Conservation (phyloP, 2,797 vertebrate species). For the Etheostoma nigrum region DNA sequence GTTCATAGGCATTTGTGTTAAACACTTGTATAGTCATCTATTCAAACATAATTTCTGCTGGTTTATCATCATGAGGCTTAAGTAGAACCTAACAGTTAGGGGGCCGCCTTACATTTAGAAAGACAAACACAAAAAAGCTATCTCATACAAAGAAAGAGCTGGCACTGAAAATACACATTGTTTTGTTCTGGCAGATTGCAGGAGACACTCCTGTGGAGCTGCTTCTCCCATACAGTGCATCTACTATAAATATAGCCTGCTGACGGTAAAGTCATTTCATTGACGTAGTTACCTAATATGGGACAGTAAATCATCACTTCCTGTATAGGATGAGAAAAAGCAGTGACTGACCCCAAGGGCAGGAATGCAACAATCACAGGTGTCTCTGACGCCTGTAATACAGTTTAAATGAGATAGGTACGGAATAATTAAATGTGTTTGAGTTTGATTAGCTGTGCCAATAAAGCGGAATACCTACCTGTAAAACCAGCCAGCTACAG, state of each 20-base stretch:
- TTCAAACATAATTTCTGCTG: neutral
- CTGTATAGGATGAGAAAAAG: slow-evolving; percentile 50
- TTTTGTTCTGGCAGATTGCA: slow-evolving; percentile 67
- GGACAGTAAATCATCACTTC: slow-evolving; percentile 68
- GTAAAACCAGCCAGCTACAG: slow-evolving; percentile 48
- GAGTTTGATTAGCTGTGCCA: slow-evolving; percentile 43
- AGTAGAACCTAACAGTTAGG: neutral
- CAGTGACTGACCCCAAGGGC: slow-evolving; percentile 25
- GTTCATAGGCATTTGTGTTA: neutral
- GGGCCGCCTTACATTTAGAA: neutral
- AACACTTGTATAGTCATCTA: slow-evolving; percentile 21
- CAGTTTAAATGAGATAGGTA: slow-evolving; percentile 30
- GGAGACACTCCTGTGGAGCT: slow-evolving; percentile 73
- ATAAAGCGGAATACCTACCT: slow-evolving; percentile 45
- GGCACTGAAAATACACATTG: slow-evolving; percentile 58
- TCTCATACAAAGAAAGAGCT: slow-evolving; percentile 27
- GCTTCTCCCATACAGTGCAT: slow-evolving; percentile 72
- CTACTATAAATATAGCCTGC: slow-evolving; percentile 76
- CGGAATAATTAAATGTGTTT: slow-evolving; percentile 14
- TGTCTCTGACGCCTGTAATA: slow-evolving; percentile 4
- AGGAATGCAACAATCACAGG: slow-evolving; percentile 37
- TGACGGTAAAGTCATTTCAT: slow-evolving; percentile 78
- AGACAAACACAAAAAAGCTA: slow-evolving; percentile 5
- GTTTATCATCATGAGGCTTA: slow-evolving; percentile 5
- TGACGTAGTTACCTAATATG: slow-evolving; percentile 74